These are phyloP conservation scores for Hemichromis elongatus DNA, from an alignment of 2,113 vertebrate species.

Conservation along the genomic window DNA sequence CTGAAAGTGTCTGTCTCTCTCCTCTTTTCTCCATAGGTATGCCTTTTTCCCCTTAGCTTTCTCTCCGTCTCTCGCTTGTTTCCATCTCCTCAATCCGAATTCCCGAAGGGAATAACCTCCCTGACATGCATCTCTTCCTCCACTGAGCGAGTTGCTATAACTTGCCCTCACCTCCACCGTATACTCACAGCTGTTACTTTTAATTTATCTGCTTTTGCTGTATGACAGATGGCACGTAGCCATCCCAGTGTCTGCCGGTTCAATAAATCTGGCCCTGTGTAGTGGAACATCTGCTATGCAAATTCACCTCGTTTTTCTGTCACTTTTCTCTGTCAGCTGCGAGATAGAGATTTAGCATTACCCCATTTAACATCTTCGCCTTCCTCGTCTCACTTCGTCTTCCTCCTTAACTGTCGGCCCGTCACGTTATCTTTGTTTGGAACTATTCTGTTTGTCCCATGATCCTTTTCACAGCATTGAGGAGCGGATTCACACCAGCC, in stretches of 20 bases:
- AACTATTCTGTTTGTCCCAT: background rate
- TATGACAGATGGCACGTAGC: slow-evolving; percentile 53
- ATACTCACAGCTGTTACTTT: slow-evolving; percentile 40
- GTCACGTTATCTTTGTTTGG: background rate
- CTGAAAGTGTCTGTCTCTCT: background rate
- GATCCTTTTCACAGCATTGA: background rate
- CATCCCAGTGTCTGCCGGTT: slow-evolving; percentile 40
- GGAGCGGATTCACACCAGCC: background rate
- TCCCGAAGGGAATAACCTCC: slow-evolving; percentile 23
- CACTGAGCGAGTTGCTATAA: slow-evolving; percentile 9
- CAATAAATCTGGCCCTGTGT: slow-evolving; percentile 36
- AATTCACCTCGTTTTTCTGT: slow-evolving; percentile 48
- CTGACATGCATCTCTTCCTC: slow-evolving; percentile 2
- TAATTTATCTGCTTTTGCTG: slow-evolving; percentile 41
- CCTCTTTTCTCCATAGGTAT: background rate
- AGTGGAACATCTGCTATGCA: slow-evolving; percentile 62
- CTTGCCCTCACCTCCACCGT: slow-evolving; percentile 23
- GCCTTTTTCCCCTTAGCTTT: background rate
- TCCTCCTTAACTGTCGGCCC: background rate
- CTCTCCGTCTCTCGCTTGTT: background rate
- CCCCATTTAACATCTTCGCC: background rate
- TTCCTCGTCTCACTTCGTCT: background rate
- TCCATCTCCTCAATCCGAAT: background rate
- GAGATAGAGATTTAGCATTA: slow-evolving; percentile 26
- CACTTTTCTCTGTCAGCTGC: slow-evolving; percentile 26